Conservation (phyloP, 2,113 vertebrate species). For the Laticauda colubrina region DNA sequence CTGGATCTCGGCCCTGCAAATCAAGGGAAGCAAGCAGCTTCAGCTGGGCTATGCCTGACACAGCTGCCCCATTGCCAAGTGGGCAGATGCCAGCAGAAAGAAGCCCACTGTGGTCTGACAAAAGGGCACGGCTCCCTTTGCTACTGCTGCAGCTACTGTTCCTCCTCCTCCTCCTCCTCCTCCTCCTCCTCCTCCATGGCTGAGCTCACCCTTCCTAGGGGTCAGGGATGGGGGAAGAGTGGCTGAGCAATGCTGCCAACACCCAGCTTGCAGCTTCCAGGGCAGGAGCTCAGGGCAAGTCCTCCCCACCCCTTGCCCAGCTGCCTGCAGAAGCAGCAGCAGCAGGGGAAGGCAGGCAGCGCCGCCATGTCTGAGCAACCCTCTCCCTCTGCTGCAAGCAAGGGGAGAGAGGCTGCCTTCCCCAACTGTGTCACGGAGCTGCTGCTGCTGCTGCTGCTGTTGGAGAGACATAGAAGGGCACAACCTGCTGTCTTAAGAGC, state of each 20-base stretch:
- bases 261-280: neutral
- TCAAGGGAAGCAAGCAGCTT: neutral
- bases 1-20: neutral
- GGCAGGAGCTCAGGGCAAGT: neutral
- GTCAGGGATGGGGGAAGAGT: neutral
- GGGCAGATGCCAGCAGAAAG: constrained; percentile 7
- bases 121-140: neutral
- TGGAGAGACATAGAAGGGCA: neutral
- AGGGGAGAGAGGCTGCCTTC: neutral
- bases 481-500: neutral
- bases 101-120: neutral
- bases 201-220: neutral
- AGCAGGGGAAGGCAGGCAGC: neutral
- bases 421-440: neutral
- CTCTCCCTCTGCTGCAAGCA: neutral
- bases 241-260: neutral
- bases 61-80: neutral
- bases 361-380: neutral
- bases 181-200: neutral
- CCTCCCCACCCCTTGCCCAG: neutral
- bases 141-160: neutral
- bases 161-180: constrained; percentile 3
- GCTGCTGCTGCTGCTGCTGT: neutral
- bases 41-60: neutral
- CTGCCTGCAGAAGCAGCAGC: neutral